Evolutionary conservation across 2,888 invertebrate genomes (phyloP).

Genomic region (Andricus curvator): DNA sequence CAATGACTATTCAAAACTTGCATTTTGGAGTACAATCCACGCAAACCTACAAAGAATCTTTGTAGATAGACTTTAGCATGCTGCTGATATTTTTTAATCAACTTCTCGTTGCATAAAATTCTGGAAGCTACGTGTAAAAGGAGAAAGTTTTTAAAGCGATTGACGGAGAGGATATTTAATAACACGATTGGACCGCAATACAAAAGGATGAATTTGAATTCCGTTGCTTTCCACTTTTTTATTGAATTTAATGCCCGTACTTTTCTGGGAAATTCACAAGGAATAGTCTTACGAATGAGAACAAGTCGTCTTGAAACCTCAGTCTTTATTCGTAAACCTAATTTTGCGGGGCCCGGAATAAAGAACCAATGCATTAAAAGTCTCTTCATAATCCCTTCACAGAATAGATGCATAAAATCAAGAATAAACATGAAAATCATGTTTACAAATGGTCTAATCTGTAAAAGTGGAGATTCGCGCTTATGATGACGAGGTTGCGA

Average conservation of each 20-base stretch:
- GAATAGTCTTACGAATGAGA: constrained; percentile 17
- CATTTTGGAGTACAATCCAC: constrained; percentile 19
- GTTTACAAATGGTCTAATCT: no score
- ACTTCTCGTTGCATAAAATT: constrained; percentile 45
- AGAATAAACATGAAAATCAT: no score
- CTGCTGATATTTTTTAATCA: constrained; percentile 36
- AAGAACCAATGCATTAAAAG: constrained; percentile 49
- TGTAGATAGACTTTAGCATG: constrained; percentile 55
- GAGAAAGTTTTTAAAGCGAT: constrained; percentile 45
- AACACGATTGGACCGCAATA: constrained; percentile 40
- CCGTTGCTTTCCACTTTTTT: constrained; percentile 49
- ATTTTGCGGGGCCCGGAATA: constrained; percentile 20
- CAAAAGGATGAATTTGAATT: not conserved
- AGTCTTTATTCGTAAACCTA: constrained; percentile 5
- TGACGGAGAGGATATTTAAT: constrained; percentile 26
- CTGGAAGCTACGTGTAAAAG: constrained; percentile 43
- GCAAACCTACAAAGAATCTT: constrained; percentile 58
- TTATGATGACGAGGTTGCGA: no score
- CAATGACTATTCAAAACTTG: constrained; percentile 52
- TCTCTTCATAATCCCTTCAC: constrained; percentile 19
- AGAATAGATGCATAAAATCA: no score
- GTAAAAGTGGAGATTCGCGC: no score
- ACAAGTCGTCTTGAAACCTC: constrained; percentile 43
- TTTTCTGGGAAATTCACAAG: constrained; percentile 47
- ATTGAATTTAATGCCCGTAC: constrained; percentile 43